A percentile compares a stretch with the other conserved stretches of the same genome.
These are phyloP conservation scores for Ephydatia muelleri DNA, from an alignment of 37 sponge, comb jelly and placozoan species.

Conservation along the genomic window DNA sequence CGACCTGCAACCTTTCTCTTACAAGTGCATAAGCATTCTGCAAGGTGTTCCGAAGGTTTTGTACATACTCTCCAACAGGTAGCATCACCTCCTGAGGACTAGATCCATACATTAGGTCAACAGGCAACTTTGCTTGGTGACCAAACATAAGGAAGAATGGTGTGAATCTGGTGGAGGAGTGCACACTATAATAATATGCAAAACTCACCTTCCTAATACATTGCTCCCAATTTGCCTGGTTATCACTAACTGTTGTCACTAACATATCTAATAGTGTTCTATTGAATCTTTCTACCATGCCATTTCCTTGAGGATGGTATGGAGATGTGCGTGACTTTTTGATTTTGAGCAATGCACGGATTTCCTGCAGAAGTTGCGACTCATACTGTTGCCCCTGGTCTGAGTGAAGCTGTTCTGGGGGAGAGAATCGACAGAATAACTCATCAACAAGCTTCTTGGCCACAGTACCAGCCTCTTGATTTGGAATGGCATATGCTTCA, in stretches of 20 bases:
- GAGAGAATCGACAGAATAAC: constrained; percentile 55
- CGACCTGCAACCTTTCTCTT: neutral
- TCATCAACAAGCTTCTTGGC: constrained; percentile 33
- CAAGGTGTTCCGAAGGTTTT: neutral
- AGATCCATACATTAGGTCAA: constrained; percentile 27
- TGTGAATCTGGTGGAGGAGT: constrained; percentile 28
- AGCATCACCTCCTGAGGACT: neutral
- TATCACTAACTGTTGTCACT: neutral
- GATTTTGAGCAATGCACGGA: constrained; percentile 29
- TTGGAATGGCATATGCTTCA: neutral
- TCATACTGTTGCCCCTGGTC: neutral
- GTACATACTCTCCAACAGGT: constrained; percentile 26
- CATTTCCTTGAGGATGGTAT: constrained; percentile 62
- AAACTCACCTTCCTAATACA: constrained; percentile 31
- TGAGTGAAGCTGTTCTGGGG: constrained; percentile 52
- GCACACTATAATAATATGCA: constrained; percentile 52
- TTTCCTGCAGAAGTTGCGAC: constrained; percentile 7
- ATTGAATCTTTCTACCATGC: constrained; percentile 66
- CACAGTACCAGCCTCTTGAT: constrained; percentile 44
- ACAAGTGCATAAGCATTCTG: constrained; percentile 23
- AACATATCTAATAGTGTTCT: constrained; percentile 26
- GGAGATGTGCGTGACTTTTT: constrained; percentile 47
- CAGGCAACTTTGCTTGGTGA: constrained; percentile 33
- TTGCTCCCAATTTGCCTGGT: constrained; percentile 38
- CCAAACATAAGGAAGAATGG: constrained; percentile 62